Evolutionary conservation across 2,888 invertebrate species (phyloP).

Genomic region (Thecophora atra): DNA sequence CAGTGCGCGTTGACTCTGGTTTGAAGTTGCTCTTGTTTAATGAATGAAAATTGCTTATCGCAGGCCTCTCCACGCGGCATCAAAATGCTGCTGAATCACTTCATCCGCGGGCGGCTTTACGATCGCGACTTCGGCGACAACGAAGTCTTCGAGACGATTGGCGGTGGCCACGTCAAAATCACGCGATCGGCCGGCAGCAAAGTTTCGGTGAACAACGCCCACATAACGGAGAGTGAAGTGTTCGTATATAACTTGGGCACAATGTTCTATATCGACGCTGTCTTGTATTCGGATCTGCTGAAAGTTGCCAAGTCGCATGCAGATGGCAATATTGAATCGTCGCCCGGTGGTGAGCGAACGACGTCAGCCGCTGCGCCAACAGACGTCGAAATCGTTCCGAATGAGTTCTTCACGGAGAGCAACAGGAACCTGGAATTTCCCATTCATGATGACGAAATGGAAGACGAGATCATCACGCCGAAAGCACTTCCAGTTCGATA

Average conservation of each 20-base stretch:
- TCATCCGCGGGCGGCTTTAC: conserved; percentile 72
- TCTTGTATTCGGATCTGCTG: conserved; percentile 68
- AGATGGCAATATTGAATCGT: conserved; percentile 50
- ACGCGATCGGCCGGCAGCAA: conserved; percentile 66
- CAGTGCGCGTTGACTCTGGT: conserved; percentile 44
- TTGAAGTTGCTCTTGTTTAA: background rate
- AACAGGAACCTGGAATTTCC: conserved; percentile 59
- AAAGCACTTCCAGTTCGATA: conserved; percentile 65
- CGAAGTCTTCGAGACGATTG: conserved; percentile 68
- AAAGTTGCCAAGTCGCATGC: conserved; percentile 52
- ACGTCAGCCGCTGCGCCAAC: conserved; percentile 51
- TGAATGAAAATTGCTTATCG: conserved; percentile 45
- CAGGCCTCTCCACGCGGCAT: conserved; percentile 70
- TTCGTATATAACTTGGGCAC: conserved; percentile 74
- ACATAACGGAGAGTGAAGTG: conserved; percentile 71
- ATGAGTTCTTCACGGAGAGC: conserved; percentile 62
- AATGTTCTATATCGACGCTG: conserved; percentile 72
- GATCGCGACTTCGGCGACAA: conserved; percentile 70
- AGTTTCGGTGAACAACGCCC: conserved; percentile 69
- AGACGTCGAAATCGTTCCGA: conserved; percentile 65
- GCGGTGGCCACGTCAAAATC: conserved; percentile 69
- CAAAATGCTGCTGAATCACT: conserved; percentile 71
- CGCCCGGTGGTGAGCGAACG: conserved; percentile 44
- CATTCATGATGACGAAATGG: conserved; percentile 63
- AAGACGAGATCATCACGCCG: conserved; percentile 66